Percentiles rank a stretch among this genome's conserved stretches.
phyloP scores from a whole-genome alignment of 2,797 vertebrate species.

The Trematocara caparti region DNA sequence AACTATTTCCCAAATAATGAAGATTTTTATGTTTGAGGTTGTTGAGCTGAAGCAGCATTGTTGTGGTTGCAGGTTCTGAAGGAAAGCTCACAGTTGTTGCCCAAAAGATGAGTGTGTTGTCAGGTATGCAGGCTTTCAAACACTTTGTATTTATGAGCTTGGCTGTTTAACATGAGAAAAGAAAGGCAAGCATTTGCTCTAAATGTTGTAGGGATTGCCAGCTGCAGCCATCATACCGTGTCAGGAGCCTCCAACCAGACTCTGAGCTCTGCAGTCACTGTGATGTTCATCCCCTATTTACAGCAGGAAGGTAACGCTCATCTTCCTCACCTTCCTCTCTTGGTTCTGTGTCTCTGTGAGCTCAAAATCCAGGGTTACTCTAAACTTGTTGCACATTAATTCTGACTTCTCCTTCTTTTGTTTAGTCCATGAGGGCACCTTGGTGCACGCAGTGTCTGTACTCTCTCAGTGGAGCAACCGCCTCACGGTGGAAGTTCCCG shows the following conservation, averaged over 20 bases:
- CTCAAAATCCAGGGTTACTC: background rate
- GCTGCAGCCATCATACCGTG: slow-evolving; percentile 90
- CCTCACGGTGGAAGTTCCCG: slow-evolving; percentile 86
- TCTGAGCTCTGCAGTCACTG: slow-evolving; percentile 80
- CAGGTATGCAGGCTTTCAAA: slow-evolving; percentile 77
- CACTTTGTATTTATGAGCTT: background rate
- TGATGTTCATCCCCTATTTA: slow-evolving; percentile 94
- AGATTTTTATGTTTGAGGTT: background rate
- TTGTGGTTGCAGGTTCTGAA: slow-evolving; percentile 84
- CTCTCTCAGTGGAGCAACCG: slow-evolving; percentile 89
- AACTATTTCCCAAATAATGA: rapidly evolving
- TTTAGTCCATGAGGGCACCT: slow-evolving; percentile 90
- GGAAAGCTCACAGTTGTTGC: slow-evolving; percentile 92
- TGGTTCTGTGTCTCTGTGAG: background rate
- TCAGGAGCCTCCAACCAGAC: slow-evolving; percentile 90
- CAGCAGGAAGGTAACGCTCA: slow-evolving; percentile 91
- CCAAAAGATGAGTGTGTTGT: slow-evolving; percentile 95
- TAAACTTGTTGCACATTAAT: background rate
- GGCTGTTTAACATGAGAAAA: background rate
- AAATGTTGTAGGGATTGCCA: slow-evolving; percentile 83
- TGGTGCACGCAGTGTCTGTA: slow-evolving; percentile 90
- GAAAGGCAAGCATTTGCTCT: background rate
- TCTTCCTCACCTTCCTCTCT: background rate
- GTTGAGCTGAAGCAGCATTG: background rate
- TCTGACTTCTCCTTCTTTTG: background rate